These are phyloP conservation scores for Halcyon chelicuti DNA, from an alignment of 2,797 vertebrate species.

Conservation along the genomic window DNA sequence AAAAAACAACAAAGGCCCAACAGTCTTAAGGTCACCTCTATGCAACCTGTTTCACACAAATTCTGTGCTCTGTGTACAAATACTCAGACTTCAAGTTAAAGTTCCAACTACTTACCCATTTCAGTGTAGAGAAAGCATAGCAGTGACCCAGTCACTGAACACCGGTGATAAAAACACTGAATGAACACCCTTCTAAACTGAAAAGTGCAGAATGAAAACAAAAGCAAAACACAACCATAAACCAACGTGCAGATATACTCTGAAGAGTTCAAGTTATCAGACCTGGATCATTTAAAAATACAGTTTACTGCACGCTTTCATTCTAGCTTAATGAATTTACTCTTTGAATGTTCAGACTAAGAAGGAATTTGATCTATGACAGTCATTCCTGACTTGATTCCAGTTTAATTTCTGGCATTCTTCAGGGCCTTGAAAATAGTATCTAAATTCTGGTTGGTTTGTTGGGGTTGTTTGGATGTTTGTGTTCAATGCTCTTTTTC, in stretches of 20 bases:
- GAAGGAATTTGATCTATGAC: constrained; percentile 3
- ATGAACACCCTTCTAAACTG: not conserved
- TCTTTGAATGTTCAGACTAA: not conserved
- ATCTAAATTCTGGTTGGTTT: not conserved
- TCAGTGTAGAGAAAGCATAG: not conserved
- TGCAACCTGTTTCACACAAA: not conserved
- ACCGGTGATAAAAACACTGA: not conserved
- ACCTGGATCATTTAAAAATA: not conserved
- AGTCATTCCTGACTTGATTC: not conserved
- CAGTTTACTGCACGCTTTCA: not conserved
- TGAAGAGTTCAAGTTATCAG: not conserved
- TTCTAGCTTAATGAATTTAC: not conserved
- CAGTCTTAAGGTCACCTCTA: not conserved
- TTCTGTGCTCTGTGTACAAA: not conserved
- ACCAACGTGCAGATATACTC: not conserved
- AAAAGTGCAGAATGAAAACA: not conserved
- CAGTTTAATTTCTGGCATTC: not conserved
- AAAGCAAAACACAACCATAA: not conserved
- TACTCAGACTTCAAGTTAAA: not conserved
- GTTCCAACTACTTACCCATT: not conserved
- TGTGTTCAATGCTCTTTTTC: not conserved
- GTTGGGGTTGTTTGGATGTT: not conserved
- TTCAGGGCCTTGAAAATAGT: not conserved
- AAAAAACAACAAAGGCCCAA: too few relatives aligned
- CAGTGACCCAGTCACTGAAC: not conserved